A percentile compares a stretch with the other conserved stretches of the same genome.
Evolutionary conservation across 2,113 vertebrate species (phyloP).

Genomic region (Laterallus jamaicensis): DNA sequence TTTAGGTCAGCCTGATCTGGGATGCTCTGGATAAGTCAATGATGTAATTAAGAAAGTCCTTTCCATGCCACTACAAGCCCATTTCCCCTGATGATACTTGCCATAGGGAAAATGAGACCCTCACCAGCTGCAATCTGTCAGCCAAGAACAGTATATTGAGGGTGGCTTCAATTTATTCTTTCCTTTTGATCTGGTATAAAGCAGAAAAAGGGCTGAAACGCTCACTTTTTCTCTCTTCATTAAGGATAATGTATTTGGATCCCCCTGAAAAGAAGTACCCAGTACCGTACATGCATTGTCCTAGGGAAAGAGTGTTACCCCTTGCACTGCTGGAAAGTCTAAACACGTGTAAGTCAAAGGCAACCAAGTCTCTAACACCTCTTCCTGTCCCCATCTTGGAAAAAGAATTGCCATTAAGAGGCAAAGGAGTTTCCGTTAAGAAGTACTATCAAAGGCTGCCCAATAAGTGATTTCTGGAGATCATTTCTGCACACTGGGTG

Average conservation of each 20-base stretch:
- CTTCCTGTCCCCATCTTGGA: not conserved
- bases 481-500: not conserved
- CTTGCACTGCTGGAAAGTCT: not conserved
- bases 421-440: not conserved
- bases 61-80: not conserved
- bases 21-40: not conserved
- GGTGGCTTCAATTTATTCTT: not conserved
- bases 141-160: not conserved
- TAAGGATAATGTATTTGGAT: not conserved
- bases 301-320: not conserved
- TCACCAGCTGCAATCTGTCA: not conserved
- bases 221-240: not conserved
- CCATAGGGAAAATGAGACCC: not conserved
- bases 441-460: not conserved
- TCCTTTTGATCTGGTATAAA: not conserved
- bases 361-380: not conserved
- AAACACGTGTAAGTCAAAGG: not conserved
- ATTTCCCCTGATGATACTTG: not conserved
- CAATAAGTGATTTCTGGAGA: not conserved
- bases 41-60: not conserved
- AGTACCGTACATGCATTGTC: accelerated
- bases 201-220: not conserved
- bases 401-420: not conserved
- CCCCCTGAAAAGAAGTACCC: not conserved
- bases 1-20: not conserved